Conservation (phyloP, 64 coral and sea anemone genomes). For the Montipora foliosa region DNA sequence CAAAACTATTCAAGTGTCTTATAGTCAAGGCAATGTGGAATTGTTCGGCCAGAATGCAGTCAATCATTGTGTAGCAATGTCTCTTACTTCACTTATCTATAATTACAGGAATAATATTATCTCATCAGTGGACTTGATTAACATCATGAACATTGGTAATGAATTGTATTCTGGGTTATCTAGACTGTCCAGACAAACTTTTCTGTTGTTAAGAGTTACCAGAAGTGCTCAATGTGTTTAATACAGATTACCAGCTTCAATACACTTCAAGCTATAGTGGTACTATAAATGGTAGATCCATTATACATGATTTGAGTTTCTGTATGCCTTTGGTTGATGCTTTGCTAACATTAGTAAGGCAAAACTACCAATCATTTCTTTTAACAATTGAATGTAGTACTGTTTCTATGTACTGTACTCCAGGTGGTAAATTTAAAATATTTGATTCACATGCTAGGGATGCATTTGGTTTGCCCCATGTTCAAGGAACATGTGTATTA, state of each 20-base stretch:
- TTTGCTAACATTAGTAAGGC: constrained; percentile 4
- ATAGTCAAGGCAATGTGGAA: constrained; percentile 9
- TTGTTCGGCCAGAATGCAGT: constrained; percentile 18
- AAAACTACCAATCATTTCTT: constrained; percentile 30
- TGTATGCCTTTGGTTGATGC: neutral
- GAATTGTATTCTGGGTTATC: neutral
- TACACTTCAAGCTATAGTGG: constrained; percentile 29
- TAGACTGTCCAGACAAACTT: neutral
- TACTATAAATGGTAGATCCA: constrained; percentile 4
- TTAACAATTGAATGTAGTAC: constrained; percentile 16
- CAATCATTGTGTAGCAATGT: constrained; percentile 21
- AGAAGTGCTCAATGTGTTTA: constrained; percentile 2
- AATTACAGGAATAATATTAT: constrained; percentile 25
- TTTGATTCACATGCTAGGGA: no score
- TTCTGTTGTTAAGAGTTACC: constrained; percentile 18
- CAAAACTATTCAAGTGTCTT: constrained; percentile 6
- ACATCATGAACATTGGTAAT: no score
- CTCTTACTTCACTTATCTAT: neutral
- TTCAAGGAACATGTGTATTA: no score
- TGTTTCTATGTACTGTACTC: neutral
- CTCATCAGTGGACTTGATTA: neutral
- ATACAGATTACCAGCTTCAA: neutral
- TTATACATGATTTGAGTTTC: neutral
- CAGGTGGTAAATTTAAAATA: no score
- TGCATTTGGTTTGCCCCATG: no score